Percentiles rank a stretch among this genome's conserved stretches.
These are phyloP conservation scores for Molossus molossus DNA, from an alignment of 2,797 vertebrate genomes.

Conservation along the genomic window DNA sequence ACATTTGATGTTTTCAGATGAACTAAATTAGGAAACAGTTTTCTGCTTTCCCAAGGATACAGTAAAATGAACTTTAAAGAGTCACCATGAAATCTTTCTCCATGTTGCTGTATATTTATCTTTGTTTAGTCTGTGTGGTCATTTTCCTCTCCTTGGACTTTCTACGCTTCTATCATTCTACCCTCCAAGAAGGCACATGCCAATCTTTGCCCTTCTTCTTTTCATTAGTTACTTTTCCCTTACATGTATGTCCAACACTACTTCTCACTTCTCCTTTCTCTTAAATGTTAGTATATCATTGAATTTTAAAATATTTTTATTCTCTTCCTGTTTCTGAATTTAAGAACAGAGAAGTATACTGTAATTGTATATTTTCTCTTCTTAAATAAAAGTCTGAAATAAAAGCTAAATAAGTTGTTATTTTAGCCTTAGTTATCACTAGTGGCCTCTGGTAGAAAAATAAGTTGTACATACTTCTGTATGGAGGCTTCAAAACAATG, in stretches of 20 bases:
- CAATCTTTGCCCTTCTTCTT: background rate
- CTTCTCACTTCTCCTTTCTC: background rate
- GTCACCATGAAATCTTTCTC: background rate
- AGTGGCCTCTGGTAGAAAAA: background rate
- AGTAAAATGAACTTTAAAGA: constrained; percentile 14
- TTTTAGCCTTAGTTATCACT: constrained; percentile 28
- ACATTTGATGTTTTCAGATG: constrained; percentile 43
- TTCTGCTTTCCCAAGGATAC: constrained; percentile 12
- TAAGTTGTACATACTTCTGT: background rate
- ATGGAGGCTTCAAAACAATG: background rate
- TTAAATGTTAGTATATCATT: background rate
- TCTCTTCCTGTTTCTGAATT: background rate
- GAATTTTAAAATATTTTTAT: background rate
- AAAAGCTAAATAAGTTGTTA: background rate
- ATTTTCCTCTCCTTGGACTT: background rate
- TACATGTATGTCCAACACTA: background rate
- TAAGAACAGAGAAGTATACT: background rate
- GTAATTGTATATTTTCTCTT: constrained; percentile 41
- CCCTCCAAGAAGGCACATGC: background rate
- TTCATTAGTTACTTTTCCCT: background rate
- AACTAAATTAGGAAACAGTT: background rate
- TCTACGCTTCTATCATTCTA: background rate
- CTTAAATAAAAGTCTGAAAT: constrained; percentile 33
- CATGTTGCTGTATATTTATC: background rate
- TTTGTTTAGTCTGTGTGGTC: background rate